Percentiles rank a stretch among this genome's conserved stretches.
Conservation (phyloP, 2,797 vertebrate species). For the Sitta carolinensis region DNA sequence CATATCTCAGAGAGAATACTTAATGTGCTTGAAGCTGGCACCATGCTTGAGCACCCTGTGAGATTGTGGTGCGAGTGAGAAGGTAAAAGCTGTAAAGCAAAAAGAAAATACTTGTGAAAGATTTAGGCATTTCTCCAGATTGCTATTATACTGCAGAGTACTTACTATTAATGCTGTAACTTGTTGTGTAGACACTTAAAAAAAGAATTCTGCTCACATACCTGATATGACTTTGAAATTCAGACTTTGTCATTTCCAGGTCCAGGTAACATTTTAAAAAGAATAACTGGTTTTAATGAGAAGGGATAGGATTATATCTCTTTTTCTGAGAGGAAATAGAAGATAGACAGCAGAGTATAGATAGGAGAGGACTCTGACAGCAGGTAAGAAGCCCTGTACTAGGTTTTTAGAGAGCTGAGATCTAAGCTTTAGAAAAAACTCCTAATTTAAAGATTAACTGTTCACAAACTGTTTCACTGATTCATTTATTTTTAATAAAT, state of each 20-base stretch:
- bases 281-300: not conserved
- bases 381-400: not conserved
- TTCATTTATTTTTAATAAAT: not conserved
- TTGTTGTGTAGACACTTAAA: not conserved
- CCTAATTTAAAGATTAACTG: not conserved
- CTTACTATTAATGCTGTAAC: not conserved
- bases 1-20: not conserved
- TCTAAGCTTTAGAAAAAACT: not conserved
- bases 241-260: not conserved
- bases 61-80: not conserved
- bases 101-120: constrained; percentile 42
- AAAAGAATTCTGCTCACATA: not conserved
- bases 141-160: not conserved
- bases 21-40: constrained; percentile 40
- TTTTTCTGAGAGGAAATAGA: not conserved
- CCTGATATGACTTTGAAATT: not conserved
- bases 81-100: constrained; percentile 34
- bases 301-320: not conserved
- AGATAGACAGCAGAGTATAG: not conserved
- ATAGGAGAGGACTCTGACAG: not conserved
- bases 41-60: constrained; percentile 15
- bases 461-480: not conserved
- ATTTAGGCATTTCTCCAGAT: constrained; percentile 31
- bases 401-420: not conserved
- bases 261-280: not conserved